Conservation (phyloP, 2,797 vertebrate genomes). For the Pangasius sanitwongsei region DNA sequence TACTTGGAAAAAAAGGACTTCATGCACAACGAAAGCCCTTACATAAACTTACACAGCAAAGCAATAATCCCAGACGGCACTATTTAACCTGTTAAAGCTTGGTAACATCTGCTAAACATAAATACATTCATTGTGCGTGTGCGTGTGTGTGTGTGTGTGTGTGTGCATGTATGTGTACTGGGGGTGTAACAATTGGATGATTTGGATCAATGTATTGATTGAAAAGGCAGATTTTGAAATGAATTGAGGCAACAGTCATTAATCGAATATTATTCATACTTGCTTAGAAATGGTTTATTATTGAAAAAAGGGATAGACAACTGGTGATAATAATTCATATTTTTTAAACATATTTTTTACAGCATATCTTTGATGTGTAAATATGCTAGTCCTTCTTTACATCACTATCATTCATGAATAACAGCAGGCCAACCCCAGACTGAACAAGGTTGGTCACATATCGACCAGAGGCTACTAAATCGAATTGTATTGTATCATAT, state of each 20-base stretch:
- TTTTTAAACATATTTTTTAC: neutral
- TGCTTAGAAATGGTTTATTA: neutral
- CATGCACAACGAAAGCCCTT: neutral
- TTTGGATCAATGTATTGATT: neutral
- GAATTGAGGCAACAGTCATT: neutral
- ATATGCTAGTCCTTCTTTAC: neutral
- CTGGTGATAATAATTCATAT: neutral
- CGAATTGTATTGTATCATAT: neutral
- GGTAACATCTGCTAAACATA: conserved; percentile 29
- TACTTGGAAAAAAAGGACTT: neutral
- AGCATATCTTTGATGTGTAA: neutral
- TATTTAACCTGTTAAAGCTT: conserved; percentile 19
- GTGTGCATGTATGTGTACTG: neutral
- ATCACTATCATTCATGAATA: neutral
- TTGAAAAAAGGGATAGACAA: neutral
- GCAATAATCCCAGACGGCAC: neutral
- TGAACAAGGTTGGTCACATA: neutral
- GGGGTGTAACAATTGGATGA: neutral
- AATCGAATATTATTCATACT: neutral
- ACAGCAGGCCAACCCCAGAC: neutral
- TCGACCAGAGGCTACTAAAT: neutral
- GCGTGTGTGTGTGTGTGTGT: no score
- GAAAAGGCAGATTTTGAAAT: neutral
- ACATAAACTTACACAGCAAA: neutral
- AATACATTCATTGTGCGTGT: neutral